Evolutionary conservation across 2,797 vertebrate species (phyloP).

Genomic region (Gadopsis marmoratus): DNA sequence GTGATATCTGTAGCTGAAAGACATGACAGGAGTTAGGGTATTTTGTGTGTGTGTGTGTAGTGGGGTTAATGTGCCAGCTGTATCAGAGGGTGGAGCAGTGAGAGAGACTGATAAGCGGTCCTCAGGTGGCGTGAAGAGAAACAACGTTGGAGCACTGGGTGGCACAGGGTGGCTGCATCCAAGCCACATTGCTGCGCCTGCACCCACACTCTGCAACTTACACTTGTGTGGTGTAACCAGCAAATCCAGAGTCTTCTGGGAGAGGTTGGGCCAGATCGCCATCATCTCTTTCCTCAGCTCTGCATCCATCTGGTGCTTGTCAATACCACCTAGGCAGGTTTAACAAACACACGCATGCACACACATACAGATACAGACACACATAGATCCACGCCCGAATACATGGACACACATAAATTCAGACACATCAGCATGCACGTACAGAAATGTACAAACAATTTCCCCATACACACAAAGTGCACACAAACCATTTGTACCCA

Average conservation of each 20-base stretch:
- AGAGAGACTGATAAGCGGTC: conserved; percentile 83
- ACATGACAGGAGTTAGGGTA: not conserved
- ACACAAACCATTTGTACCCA: conserved; percentile 46
- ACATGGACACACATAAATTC: conserved; percentile 20
- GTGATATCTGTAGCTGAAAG: conserved; percentile 1
- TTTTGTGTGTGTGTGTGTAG: not conserved
- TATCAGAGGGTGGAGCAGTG: conserved; percentile 87
- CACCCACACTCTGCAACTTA: conserved; percentile 84
- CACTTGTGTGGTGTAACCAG: conserved; percentile 96
- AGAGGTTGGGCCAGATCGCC: conserved; percentile 97
- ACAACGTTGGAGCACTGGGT: conserved; percentile 68
- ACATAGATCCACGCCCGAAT: conserved; percentile 21
- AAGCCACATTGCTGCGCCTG: conserved; percentile 47
- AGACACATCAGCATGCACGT: conserved; percentile 26
- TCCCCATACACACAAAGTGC: conserved; percentile 17
- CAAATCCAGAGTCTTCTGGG: conserved; percentile 95
- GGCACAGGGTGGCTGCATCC: conserved; percentile 52
- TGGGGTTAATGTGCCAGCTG: conserved; percentile 60
- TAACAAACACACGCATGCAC: conserved; percentile 36
- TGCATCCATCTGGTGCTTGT: conserved; percentile 97
- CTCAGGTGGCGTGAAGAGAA: conserved; percentile 83
- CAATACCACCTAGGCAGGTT: conserved; percentile 79
- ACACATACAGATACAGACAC: conserved; percentile 26
- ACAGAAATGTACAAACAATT: conserved; percentile 22
- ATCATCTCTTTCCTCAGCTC: conserved; percentile 97